Percentiles rank a stretch among this genome's conserved stretches.
Conservation (phyloP, 1,140 invertebrate species). For the Bombus waltoni region DNA sequence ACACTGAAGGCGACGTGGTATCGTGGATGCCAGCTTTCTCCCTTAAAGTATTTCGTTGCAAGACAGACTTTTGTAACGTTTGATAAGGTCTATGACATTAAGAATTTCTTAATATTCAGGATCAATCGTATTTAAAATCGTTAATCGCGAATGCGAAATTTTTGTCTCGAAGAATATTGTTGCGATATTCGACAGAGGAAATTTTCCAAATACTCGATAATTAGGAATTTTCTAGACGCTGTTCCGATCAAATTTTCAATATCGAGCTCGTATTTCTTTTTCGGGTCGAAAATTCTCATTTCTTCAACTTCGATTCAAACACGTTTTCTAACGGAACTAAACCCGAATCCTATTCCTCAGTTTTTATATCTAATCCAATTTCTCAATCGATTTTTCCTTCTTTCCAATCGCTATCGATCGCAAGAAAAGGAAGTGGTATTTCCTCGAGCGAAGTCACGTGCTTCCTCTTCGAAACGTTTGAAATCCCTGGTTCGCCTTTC, state of each 20-base stretch:
- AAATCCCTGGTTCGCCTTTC: constrained; percentile 10
- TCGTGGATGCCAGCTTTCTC: background rate
- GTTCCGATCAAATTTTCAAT: background rate
- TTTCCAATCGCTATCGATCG: too few relatives aligned
- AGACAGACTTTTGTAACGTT: too few relatives aligned
- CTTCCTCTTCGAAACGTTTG: background rate
- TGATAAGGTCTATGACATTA: too few relatives aligned
- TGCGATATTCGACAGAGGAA: too few relatives aligned
- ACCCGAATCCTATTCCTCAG: background rate
- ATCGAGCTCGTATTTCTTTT: background rate
- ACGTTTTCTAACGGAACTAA: background rate
- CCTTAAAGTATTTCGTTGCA: background rate
- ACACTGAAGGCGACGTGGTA: too few relatives aligned
- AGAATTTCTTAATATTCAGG: too few relatives aligned
- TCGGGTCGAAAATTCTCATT: background rate
- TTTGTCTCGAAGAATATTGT: too few relatives aligned
- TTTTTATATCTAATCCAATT: background rate
- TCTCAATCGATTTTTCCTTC: background rate
- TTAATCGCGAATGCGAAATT: too few relatives aligned
- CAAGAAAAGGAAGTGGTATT: background rate
- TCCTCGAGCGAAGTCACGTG: background rate
- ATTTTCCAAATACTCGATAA: too few relatives aligned
- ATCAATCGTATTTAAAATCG: too few relatives aligned
- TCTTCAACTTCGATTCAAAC: background rate
- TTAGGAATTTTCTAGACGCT: background rate